Conservation (phyloP, 2,113 vertebrate species). For the Rhinoptilus africanus region DNA sequence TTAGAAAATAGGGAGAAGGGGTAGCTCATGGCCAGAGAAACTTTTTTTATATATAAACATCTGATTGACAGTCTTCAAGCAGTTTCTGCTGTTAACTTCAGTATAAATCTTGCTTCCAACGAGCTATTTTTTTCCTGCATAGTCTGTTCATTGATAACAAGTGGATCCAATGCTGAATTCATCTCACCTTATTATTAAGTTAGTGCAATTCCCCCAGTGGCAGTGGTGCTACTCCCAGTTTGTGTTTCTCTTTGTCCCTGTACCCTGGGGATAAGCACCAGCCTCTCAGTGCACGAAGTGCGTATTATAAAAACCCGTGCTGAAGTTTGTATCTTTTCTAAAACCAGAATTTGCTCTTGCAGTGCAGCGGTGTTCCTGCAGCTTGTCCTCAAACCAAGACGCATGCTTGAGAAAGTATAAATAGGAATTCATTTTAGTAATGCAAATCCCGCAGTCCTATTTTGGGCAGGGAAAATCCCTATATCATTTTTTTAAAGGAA, state of each 20-base stretch:
- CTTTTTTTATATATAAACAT: not conserved
- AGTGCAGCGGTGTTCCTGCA: not conserved
- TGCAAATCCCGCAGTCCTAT: constrained; percentile 46
- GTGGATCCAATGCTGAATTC: not conserved
- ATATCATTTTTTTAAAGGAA: not conserved
- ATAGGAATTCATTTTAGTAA: constrained; percentile 60
- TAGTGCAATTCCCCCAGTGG: not conserved
- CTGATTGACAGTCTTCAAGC: not conserved
- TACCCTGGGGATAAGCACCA: not conserved
- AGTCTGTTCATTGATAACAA: not conserved
- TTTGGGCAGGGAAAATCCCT: constrained; percentile 54
- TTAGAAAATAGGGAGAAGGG: not conserved
- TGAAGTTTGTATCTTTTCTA: not conserved
- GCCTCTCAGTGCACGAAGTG: not conserved
- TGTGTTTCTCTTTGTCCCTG: not conserved
- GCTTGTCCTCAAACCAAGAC: constrained; percentile 17
- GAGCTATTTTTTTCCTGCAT: not conserved
- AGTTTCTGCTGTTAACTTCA: not conserved
- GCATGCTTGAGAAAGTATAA: constrained; percentile 17
- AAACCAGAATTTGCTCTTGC: not conserved
- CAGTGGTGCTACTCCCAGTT: not conserved
- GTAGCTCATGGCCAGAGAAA: not conserved
- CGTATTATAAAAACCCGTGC: not conserved
- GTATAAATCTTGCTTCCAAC: not conserved
- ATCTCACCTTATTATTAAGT: not conserved